phyloP scores from a whole-genome alignment of 2,113 vertebrate genomes.

The Pelecanoides urinatrix region DNA sequence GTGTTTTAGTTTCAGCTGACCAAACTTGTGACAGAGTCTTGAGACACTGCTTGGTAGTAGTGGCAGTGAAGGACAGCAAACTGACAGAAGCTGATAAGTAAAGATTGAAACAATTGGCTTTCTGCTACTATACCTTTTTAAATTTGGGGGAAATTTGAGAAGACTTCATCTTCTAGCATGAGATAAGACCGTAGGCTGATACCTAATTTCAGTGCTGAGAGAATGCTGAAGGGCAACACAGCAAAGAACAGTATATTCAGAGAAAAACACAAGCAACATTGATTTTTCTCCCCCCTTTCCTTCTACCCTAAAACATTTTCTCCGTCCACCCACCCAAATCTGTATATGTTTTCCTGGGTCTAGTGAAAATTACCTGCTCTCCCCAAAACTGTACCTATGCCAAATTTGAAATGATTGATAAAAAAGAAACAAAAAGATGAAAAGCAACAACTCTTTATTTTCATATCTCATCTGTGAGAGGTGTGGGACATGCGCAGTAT shows the following conservation, averaged over 20 bases:
- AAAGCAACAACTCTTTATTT: neutral
- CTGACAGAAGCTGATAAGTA: neutral
- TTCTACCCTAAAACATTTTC: neutral
- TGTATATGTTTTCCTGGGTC: neutral
- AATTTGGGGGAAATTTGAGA: neutral
- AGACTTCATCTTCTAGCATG: neutral
- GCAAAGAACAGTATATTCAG: neutral
- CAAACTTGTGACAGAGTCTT: neutral
- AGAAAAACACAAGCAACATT: neutral
- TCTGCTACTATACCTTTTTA: neutral
- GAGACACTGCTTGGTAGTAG: neutral
- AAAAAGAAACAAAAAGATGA: neutral
- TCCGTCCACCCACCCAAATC: neutral
- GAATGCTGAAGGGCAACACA: neutral
- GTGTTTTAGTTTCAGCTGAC: neutral
- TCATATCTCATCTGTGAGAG: accelerated
- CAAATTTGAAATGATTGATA: neutral
- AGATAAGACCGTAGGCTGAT: neutral
- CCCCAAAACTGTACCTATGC: neutral
- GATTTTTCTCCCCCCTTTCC: neutral
- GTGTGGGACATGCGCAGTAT: neutral
- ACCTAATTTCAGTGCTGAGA: neutral
- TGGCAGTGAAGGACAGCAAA: neutral
- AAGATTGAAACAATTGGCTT: neutral
- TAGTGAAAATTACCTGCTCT: neutral